Evolutionary conservation across 2,113 vertebrate species (phyloP).

Genomic region (Empidonax alnorum): DNA sequence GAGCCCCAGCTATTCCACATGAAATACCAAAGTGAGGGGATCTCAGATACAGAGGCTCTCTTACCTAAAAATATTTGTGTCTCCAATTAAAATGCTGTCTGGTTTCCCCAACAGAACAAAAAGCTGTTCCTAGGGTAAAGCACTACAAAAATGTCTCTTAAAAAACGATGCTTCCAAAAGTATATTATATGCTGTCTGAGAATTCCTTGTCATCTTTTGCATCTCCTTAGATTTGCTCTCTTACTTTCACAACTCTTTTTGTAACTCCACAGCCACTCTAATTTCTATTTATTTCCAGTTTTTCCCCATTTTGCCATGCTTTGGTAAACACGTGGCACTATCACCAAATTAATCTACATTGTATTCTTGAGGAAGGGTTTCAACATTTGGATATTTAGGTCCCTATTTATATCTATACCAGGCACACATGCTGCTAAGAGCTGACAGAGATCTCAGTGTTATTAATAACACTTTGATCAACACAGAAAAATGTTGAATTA

Average conservation of each 20-base stretch:
- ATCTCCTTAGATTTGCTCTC: background rate
- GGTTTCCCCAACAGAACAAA: constrained; percentile 5
- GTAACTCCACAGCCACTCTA: background rate
- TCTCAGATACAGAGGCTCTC: background rate
- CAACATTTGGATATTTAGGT: background rate
- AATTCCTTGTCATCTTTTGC: background rate
- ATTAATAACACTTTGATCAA: constrained; percentile 13
- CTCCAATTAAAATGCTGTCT: background rate
- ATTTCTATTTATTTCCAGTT: background rate
- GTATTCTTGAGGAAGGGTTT: background rate
- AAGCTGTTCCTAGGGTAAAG: background rate
- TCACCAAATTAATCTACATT: background rate
- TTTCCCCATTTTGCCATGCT: background rate
- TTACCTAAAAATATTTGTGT: background rate
- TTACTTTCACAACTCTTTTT: background rate
- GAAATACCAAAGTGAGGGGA: background rate
- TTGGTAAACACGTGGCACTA: background rate
- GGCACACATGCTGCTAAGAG: background rate
- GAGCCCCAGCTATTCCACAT: background rate
- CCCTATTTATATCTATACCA: background rate
- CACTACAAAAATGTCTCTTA: background rate
- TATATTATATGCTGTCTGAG: background rate
- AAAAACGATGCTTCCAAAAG: background rate
- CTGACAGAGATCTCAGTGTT: background rate
- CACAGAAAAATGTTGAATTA: background rate